phyloP scores from a whole-genome alignment of 1,140 invertebrate species.

The Drosophila truncata region DNA sequence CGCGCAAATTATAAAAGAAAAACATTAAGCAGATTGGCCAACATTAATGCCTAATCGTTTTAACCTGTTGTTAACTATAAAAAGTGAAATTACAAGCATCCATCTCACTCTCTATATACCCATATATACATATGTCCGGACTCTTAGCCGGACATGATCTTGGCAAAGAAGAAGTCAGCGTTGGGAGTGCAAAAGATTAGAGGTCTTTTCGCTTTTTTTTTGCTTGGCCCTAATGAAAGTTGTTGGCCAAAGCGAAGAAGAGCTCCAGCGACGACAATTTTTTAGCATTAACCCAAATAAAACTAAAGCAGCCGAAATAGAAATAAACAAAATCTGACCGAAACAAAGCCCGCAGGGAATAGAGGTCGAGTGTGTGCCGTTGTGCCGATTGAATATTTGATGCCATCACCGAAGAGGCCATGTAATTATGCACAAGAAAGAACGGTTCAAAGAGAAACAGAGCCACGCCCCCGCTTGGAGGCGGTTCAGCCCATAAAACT shows the following conservation, averaged over 20 bases:
- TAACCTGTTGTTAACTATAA: slow-evolving; percentile 53
- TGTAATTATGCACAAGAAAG: slow-evolving; percentile 61
- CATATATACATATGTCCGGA: slow-evolving; percentile 44
- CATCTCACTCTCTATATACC: slow-evolving; percentile 1
- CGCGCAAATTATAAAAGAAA: slow-evolving; percentile 73
- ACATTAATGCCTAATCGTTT: slow-evolving; percentile 78
- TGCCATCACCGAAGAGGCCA: slow-evolving; percentile 29
- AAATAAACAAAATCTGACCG: slow-evolving; percentile 25
- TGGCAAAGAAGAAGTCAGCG: slow-evolving; percentile 23
- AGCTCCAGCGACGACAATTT: slow-evolving; percentile 33
- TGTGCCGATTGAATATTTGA: slow-evolving; percentile 64
- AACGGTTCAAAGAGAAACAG: slow-evolving; percentile 27
- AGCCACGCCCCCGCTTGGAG: slow-evolving; percentile 25
- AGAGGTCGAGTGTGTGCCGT: slow-evolving; percentile 57
- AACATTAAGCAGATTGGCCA: slow-evolving; percentile 67
- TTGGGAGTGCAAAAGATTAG: slow-evolving; percentile 62
- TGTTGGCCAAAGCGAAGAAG: slow-evolving; percentile 22
- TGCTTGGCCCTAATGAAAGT: slow-evolving; percentile 49
- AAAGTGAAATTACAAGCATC: slow-evolving; percentile 74
- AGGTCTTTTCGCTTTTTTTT: slow-evolving; percentile 23
- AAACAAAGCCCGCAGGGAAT: slow-evolving; percentile 49
- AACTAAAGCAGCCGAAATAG: slow-evolving; percentile 50
- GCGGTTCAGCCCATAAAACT: slow-evolving; percentile 9
- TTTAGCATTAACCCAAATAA: slow-evolving; percentile 65
- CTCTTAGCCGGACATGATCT: slow-evolving; percentile 48